Conservation (phyloP, 1,140 invertebrate species). For the Ips nitidus region DNA sequence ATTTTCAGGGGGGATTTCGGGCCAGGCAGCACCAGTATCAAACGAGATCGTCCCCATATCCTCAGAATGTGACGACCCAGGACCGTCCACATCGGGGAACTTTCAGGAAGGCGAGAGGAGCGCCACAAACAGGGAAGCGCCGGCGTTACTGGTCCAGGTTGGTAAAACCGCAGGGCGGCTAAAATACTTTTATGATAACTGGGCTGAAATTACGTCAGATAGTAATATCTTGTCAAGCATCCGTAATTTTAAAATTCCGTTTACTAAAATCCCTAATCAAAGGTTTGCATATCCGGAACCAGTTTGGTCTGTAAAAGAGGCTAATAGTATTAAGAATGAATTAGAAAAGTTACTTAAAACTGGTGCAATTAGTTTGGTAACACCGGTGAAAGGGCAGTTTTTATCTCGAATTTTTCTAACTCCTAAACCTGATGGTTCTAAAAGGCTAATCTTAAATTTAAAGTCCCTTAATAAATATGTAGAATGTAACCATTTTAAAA, state of each 20-base stretch:
- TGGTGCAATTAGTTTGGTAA: too few species aligned
- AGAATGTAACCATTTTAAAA: constrained; percentile 38
- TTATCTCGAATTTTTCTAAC: constrained; percentile 42
- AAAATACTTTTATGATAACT: neutral
- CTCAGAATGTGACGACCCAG: too few species aligned
- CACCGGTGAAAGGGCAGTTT: constrained; percentile 20
- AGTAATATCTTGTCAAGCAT: neutral
- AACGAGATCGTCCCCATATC: too few species aligned
- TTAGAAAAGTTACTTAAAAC: too few species aligned
- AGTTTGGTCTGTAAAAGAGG: neutral
- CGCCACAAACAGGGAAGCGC: neutral
- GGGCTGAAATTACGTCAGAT: neutral
- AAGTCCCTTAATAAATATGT: constrained; percentile 45
- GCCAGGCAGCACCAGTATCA: neutral
- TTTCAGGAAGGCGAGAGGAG: neutral
- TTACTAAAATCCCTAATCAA: neutral
- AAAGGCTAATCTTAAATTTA: constrained; percentile 45
- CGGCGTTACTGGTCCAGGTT: neutral
- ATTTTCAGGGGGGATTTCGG: neutral
- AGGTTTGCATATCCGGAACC: neutral
- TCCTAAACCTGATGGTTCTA: constrained; percentile 40
- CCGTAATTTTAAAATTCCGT: neutral
- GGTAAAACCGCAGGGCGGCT: neutral
- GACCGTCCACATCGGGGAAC: neutral
- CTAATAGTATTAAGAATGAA: too few species aligned